Evolutionary conservation across 2,797 vertebrate species (phyloP).

Genomic region (Muscicapa striata): DNA sequence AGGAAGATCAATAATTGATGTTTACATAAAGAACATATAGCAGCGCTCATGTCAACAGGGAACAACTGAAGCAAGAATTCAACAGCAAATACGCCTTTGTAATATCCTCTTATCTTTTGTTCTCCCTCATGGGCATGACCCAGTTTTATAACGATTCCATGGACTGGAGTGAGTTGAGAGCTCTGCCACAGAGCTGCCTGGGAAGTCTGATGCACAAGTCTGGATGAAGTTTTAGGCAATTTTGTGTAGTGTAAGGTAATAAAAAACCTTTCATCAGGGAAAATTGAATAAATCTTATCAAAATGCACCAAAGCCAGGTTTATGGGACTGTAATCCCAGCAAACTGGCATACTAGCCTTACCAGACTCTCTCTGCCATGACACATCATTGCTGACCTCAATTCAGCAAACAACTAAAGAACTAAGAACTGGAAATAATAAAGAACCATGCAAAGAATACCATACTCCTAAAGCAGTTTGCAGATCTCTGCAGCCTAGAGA

Average conservation of each 20-base stretch:
- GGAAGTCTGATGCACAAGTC: background rate
- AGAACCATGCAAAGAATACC: background rate
- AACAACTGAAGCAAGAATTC: conserved; percentile 53
- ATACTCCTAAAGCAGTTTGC: background rate
- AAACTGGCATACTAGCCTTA: background rate
- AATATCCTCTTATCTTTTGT: conserved; percentile 1
- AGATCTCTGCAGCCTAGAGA: background rate
- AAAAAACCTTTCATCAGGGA: background rate
- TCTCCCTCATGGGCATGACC: background rate
- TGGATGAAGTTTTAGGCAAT: background rate
- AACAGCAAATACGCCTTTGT: background rate
- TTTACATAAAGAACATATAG: conserved; percentile 51
- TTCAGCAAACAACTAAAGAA: background rate
- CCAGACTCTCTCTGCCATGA: background rate
- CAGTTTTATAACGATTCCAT: background rate
- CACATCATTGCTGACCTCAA: background rate
- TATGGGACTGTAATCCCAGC: background rate
- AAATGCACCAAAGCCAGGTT: background rate
- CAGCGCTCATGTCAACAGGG: conserved; percentile 23
- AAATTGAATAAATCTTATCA: background rate
- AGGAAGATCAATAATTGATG: conserved; percentile 66
- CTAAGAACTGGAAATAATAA: background rate
- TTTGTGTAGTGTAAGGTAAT: background rate
- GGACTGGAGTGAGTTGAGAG: background rate
- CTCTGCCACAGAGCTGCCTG: background rate